Evolutionary conservation across 1,140 invertebrate genomes (phyloP).

Genomic region (Drosophila saltans): DNA sequence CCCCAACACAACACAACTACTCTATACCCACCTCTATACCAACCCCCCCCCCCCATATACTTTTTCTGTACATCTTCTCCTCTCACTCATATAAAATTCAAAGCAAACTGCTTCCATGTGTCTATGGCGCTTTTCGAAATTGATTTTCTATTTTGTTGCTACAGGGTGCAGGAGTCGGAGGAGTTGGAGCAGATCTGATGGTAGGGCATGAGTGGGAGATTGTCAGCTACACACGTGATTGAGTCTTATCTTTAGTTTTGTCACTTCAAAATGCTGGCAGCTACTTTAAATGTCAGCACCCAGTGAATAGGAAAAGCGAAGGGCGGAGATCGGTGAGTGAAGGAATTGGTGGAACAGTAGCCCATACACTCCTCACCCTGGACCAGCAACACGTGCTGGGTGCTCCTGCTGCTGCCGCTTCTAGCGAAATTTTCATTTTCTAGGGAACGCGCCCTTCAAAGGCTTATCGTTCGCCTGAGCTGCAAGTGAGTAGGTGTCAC

Average conservation of each 20-base stretch:
- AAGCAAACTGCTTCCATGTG: conserved; percentile 72
- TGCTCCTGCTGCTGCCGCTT: conserved; percentile 19
- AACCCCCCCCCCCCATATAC: not conserved
- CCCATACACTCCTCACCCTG: not conserved
- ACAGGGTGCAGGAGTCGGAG: not conserved
- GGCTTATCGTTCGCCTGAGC: conserved; percentile 47
- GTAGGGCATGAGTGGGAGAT: conserved; percentile 25
- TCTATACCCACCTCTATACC: not conserved
- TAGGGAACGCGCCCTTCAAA: conserved; percentile 47
- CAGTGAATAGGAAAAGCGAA: conserved; percentile 20
- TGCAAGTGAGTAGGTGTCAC: conserved; percentile 46
- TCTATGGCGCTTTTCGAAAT: conserved; percentile 53
- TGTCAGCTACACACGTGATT: conserved; percentile 79
- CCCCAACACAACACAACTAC: not conserved
- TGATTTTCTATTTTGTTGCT: conserved; percentile 79
- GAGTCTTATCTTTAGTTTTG: conserved; percentile 81
- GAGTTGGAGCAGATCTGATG: not conserved
- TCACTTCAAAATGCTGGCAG: conserved; percentile 76
- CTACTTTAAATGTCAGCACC: conserved; percentile 79
- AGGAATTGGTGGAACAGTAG: not conserved
- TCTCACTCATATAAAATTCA: conserved; percentile 64
- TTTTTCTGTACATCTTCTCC: not conserved
- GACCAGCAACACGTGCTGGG: conserved; percentile 48
- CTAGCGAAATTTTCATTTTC: conserved; percentile 60
- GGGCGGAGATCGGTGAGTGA: not conserved